Evolutionary conservation across 2,113 vertebrate genomes (phyloP).

Genomic region (Hippocampus abdominalis): DNA sequence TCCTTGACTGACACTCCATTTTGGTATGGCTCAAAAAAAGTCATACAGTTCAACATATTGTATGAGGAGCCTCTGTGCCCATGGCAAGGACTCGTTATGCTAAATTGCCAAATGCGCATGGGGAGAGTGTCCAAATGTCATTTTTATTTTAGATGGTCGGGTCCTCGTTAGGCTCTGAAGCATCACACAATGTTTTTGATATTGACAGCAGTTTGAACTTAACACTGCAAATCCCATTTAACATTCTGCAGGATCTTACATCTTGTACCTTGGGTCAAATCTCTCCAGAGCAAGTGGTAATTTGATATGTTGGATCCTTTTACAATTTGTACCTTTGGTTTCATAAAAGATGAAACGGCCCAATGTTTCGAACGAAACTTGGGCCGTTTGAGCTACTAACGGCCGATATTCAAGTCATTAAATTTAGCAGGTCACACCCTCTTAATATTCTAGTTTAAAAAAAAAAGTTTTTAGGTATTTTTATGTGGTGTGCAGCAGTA

Average conservation of each 20-base stretch:
- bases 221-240: not conserved
- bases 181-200: not conserved
- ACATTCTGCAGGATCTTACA: not conserved
- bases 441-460: not conserved
- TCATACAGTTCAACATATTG: no score
- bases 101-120: no score
- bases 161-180: no score
- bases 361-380: not conserved
- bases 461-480: no score
- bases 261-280: not conserved
- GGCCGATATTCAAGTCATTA: not conserved
- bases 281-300: not conserved
- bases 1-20: not conserved
- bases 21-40: slow-evolving; percentile 7
- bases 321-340: not conserved
- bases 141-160: no score
- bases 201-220: not conserved
- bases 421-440: not conserved
- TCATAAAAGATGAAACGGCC: not conserved
- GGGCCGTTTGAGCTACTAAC: not conserved
- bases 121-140: no score
- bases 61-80: no score
- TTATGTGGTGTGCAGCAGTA: not conserved
- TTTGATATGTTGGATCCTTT: not conserved
- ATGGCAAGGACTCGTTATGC: no score